These are phyloP conservation scores for Argynnis bischoffii DNA, from an alignment of 2,888 invertebrate genomes.

Conservation along the genomic window DNA sequence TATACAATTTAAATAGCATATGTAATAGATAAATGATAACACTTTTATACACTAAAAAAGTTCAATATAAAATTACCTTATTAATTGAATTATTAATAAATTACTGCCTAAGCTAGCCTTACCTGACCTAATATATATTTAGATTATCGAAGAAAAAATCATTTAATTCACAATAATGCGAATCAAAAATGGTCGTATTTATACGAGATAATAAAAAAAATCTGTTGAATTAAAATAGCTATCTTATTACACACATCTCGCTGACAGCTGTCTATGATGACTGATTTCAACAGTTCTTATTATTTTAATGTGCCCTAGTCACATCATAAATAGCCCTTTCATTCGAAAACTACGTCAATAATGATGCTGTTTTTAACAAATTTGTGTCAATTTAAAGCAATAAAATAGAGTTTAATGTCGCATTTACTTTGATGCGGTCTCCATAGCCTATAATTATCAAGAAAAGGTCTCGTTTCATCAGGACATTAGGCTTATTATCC, in stretches of 20 bases:
- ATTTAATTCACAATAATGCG: no score
- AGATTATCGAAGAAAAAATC: no score
- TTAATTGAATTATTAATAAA: no score
- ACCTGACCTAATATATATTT: no score
- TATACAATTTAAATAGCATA: no score
- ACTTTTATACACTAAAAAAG: no score
- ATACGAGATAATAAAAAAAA: background rate
- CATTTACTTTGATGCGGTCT: constrained; percentile 77
- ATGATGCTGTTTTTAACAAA: constrained; percentile 76
- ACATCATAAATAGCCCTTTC: constrained; percentile 51
- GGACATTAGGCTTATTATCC: constrained; percentile 39
- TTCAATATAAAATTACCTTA: no score
- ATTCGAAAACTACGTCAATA: constrained; percentile 63
- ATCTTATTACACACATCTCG: constrained; percentile 1
- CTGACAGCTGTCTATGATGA: constrained; percentile 11
- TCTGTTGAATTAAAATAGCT: background rate
- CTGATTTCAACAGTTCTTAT: constrained; percentile 13
- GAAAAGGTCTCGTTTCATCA: constrained; percentile 48
- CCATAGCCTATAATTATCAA: constrained; percentile 67
- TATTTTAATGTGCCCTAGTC: constrained; percentile 15
- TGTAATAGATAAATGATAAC: no score
- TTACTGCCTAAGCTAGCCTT: no score
- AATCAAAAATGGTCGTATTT: no score
- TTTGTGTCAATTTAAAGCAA: constrained; percentile 77
- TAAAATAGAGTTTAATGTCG: constrained; percentile 80